Conservation (phyloP, 2,888 invertebrate genomes). For the Palloptera scutellata region DNA sequence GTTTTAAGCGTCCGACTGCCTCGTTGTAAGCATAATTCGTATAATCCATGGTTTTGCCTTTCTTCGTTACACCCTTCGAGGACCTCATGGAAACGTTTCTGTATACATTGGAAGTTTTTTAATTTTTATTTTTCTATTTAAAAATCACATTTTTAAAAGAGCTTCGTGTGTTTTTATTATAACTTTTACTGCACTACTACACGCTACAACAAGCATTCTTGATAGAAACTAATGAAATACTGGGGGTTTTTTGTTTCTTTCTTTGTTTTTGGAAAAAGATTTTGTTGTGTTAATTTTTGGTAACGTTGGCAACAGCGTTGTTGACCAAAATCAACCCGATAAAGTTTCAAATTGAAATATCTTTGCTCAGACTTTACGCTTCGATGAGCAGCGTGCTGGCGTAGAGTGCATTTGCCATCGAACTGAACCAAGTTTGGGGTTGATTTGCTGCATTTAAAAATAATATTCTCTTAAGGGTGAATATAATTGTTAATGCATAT, state of each 20-base stretch:
- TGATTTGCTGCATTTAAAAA: too few relatives aligned
- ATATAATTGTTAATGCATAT: constrained; percentile 8
- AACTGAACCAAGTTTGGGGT: too few relatives aligned
- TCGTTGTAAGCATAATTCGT: constrained; percentile 86
- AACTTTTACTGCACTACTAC: too few relatives aligned
- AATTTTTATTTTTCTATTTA: constrained; percentile 28
- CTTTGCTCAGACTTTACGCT: too few relatives aligned
- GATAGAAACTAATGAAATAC: neutral
- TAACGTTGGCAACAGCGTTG: constrained; percentile 17
- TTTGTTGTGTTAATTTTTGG: constrained; percentile 28
- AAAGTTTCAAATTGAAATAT: too few relatives aligned
- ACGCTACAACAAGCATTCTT: too few relatives aligned
- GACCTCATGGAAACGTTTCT: constrained; percentile 61
- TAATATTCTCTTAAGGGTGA: too few relatives aligned
- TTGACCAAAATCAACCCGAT: neutral
- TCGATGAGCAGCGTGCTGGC: too few relatives aligned
- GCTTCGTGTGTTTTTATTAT: constrained; percentile 1
- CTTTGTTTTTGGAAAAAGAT: constrained; percentile 17
- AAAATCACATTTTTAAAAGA: constrained; percentile 47
- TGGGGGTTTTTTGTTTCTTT: too few relatives aligned
- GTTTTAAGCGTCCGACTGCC: constrained; percentile 80
- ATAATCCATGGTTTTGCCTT: constrained; percentile 73
- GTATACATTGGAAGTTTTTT: constrained; percentile 30
- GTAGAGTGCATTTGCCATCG: too few relatives aligned
- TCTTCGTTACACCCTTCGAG: constrained; percentile 59